Evolutionary conservation across 2,888 invertebrate species (phyloP), one percentile per base, ranked within the genome.

Genomic region (Matsumyia berberina): DNA sequence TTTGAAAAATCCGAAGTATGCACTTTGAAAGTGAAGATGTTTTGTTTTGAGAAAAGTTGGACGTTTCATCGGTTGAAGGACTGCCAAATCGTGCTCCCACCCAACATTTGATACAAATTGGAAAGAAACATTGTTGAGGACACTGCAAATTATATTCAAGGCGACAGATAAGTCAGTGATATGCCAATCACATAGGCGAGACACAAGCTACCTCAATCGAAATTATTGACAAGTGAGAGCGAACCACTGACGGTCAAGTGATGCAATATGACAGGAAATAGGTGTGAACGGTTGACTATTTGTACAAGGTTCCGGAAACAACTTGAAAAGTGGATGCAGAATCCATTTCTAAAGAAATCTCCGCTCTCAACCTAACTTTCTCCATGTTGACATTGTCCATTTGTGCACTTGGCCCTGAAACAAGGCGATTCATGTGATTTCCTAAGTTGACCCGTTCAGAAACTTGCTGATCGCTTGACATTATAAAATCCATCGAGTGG

Each of bases 391-490:
- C 17, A 44, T 15, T 44, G 19, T 1, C 44, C 60, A 17, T 7
- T 44, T 62, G 60, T 44, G n/a, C n/a, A 62, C 58, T 62, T 44
- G 60, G 60, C 60, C 60, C 44, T 62, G 60, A 62, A 33, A 44
- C 17, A 62, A 42, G 42, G 2, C 0, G 11, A 8, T 39, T 58
- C 35, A 24, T n/a, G 12, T 58, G 6, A 58, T 58, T 58, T 58
- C 42, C 15, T 42, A 42, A 42, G 6, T 1, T 8, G 17, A 44
- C 44, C 8, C 44, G 44, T 44, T 44, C 8, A 12, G 8, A 44
- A 44, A 17, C 24, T 24, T 24, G 24, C 1, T 24, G 24, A 24
- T 24, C n/a, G n/a, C n/a, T n/a, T n/a, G n/a, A n/a, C n/a, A n/a
- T n/a, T n/a, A n/a, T n/a, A n/a, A n/a, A n/a, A n/a, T n/a, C n/a